A percentile compares a stretch with the other conserved stretches of the same genome.
phyloP scores from a whole-genome alignment of 2,888 invertebrate genomes.

The Pollenia griseotomentosa region DNA sequence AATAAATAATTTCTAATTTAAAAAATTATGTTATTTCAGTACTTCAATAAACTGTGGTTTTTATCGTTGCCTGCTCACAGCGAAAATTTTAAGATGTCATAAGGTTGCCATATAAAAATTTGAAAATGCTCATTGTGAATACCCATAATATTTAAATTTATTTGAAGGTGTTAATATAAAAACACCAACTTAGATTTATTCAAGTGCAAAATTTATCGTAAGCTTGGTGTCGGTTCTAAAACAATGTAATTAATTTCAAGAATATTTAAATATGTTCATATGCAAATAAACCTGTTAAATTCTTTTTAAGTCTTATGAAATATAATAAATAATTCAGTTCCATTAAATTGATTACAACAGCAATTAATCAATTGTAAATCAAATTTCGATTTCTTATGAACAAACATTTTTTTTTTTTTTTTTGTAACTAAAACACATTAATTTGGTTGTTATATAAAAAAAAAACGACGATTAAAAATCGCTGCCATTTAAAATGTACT shows the following conservation, averaged over 20 bases:
- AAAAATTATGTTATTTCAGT: too few relatives aligned
- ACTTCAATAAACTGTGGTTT: too few relatives aligned
- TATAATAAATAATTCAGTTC: not conserved
- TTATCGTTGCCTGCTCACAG: too few relatives aligned
- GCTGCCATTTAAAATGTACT: slow-evolving; percentile 30
- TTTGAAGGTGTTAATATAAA: too few relatives aligned
- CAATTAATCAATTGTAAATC: not conserved
- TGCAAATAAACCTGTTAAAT: slow-evolving; percentile 7
- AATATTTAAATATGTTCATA: not conserved
- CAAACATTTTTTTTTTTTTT: not conserved
- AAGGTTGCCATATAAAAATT: too few relatives aligned
- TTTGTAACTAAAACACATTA: not conserved
- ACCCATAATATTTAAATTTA: too few relatives aligned
- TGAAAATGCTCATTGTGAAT: too few relatives aligned
- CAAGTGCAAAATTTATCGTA: not conserved
- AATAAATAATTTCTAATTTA: too few relatives aligned
- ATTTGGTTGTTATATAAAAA: not conserved
- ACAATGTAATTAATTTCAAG: slow-evolving; percentile 2
- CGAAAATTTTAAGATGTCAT: too few relatives aligned
- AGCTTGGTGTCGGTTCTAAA: not conserved
- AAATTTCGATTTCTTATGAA: slow-evolving; percentile 10
- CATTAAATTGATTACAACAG: not conserved
- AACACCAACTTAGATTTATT: too few relatives aligned
- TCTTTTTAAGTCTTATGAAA: not conserved
- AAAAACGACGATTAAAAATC: slow-evolving; percentile 9